Base-by-base conservation (phyloP, 2,888 invertebrate species). In the Monochamus alternatus region DNA sequence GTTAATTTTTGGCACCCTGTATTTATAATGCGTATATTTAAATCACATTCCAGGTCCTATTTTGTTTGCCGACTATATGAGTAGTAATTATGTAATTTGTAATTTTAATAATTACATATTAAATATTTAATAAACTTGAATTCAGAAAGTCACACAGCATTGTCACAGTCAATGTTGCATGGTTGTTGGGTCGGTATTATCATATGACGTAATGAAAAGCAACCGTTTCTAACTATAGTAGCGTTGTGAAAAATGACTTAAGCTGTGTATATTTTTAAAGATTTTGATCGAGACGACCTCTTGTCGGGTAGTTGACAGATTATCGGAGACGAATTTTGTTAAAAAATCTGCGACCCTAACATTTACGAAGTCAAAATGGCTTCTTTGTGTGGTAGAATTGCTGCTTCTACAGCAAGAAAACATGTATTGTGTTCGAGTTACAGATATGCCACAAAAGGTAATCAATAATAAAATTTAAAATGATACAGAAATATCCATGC, bases 321-420 rank as follows among this genome's bases (percentile, higher is more conserved):
- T 14, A 55, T 55, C 14, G n/a, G 55, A 47, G 47, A 47, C 55
- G 55, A 8, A n/a, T 9, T 55, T 55, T 7, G 55, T n/a, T 31
- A 52, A 64, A 69, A 68, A 75, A 69, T 75, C 64, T 72, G 52
- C 43, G 22, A 3, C 31, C 55, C 22, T 55, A 14, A 44, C 73
- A 77, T 55, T 55, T 55, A 1, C 22, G 75, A 77, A 69, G 74
- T 62, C 66, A 91, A 91, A 92, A 95, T 95, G 95, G 94, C 95
- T 90, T 93, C 94, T 84, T 89, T 95, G 88, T 94, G 93, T 90
- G 92, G 93, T 90, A 93, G 93, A 91, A 91, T 94, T 89, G 89
- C 92, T 86, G 90, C 92, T 78, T 92, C 91, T 90, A 90, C 91
- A 87, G 91, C 92, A 84, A 91, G 92, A 87, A 92, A 91, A 89